Conservation (phyloP, 92 coral and sea anemone genomes). For the Palythoa caribaeorum region DNA sequence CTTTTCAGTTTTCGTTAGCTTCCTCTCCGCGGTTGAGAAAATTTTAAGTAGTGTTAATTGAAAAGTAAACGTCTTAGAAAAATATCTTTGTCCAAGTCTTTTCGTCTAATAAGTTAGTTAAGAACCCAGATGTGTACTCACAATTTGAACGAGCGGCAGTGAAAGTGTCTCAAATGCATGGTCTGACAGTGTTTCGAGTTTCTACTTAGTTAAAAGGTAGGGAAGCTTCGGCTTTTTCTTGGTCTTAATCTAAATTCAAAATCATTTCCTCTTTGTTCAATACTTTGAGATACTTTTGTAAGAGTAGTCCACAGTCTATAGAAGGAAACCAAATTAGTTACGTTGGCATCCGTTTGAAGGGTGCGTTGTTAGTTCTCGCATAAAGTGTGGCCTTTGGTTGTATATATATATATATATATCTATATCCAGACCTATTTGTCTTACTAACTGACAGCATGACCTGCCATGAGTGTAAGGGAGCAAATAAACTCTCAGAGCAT, state of each 20-base stretch:
- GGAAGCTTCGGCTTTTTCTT: background rate
- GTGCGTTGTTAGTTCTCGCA: conserved; percentile 16
- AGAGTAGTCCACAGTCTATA: background rate
- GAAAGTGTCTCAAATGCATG: too few relatives aligned
- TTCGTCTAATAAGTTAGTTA: background rate
- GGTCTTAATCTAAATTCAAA: too few relatives aligned
- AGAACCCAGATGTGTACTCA: conserved; percentile 7
- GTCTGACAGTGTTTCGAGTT: too few relatives aligned
- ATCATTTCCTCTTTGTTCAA: background rate
- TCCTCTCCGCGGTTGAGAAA: conserved; percentile 18
- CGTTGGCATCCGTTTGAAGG: conserved; percentile 16
- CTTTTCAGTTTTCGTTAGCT: conserved; percentile 8
- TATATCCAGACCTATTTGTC: conserved; percentile 53
- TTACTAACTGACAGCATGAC: conserved; percentile 60
- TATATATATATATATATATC: conserved; percentile 1
- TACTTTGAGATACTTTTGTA: background rate
- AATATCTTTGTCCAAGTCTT: background rate
- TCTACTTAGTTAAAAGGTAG: too few relatives aligned
- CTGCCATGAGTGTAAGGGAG: conserved; percentile 19
- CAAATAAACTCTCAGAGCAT: conserved; percentile 30
- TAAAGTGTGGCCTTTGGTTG: conserved; percentile 13
- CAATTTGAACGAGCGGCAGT: background rate
- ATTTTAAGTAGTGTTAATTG: conserved; percentile 41
- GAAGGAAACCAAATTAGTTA: conserved; percentile 15
- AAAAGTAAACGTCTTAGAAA: conserved; percentile 22